These are phyloP conservation scores for Gymnorhina tibicen DNA, from an alignment of 2,113 vertebrate genomes.

Conservation along the genomic window DNA sequence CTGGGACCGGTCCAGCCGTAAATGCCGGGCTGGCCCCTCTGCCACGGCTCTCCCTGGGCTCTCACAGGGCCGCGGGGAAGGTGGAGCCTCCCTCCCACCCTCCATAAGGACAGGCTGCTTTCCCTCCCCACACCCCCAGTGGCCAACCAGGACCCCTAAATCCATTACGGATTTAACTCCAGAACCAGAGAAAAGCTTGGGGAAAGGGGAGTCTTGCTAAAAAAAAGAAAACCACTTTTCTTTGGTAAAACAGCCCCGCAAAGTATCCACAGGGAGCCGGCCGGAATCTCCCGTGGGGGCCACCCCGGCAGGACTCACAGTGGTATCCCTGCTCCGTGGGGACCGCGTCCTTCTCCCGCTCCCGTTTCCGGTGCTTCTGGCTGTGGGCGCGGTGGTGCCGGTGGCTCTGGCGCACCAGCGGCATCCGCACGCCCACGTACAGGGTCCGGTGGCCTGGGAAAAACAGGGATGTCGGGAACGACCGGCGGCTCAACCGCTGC, in stretches of 20 bases:
- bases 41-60: fast-evolving
- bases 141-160: neutral
- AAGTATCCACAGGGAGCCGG: fast-evolving
- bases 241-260: fast-evolving
- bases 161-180: neutral
- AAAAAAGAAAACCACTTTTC: neutral
- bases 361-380: constrained; percentile 85
- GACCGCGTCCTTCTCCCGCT: constrained; percentile 71
- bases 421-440: constrained; percentile 93
- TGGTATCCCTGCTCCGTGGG: constrained; percentile 63
- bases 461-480: fast-evolving
- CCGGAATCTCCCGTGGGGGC: fast-evolving
- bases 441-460: constrained; percentile 88
- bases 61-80: fast-evolving
- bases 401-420: constrained; percentile 84
- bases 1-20: neutral
- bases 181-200: neutral
- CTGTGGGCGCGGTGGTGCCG: constrained; percentile 88
- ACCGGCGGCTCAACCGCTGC: fast-evolving
- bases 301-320: neutral
- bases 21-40: neutral
- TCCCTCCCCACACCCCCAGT: neutral
- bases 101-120: neutral
- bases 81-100: neutral
- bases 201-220: neutral